Base-by-base conservation (phyloP, 1,140 invertebrate species). In the Lordiphosa collinella region DNA sequence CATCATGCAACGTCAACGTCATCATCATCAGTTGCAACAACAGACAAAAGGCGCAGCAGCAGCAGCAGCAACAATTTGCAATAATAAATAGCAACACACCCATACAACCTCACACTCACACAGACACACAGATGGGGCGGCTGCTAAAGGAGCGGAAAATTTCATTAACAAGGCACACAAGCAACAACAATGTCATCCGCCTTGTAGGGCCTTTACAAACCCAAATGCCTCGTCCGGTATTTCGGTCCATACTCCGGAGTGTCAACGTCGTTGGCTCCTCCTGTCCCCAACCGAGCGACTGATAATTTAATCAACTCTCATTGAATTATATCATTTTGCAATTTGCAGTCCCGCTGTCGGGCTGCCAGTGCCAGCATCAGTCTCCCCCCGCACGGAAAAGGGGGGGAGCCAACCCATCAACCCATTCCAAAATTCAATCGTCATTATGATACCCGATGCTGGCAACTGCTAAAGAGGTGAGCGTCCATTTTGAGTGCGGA, bases 321-420 rank as follows among this genome's bases (percentile, higher is more conserved):
- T 80, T 80, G 76, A 80, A 80, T 80, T 80, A 80, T 80, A 80
- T 80, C 76, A 80, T 80, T 80, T 80, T 82, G 76, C 76, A 80
- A 80, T 80, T 80, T 82, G 71, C 51, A 62, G 41, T 46, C 41
- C 53, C 53, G 54, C 58, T 41, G 51, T 9, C 48, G 16, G 44
- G 35, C 37, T 32, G 5, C 9, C 5, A 10, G 8, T 3, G 8
- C 1, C 18, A n/a, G 4, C 2, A 9, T 11, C n/a, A n/a, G n/a
- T n/a, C 36, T 8, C 62, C 35, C 25, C 2, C 25, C 12, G 18
- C n/a, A n/a, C n/a, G n/a, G n/a, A n/a, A n/a, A n/a, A n/a, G n/a
- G n/a, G n/a, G n/a, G n/a, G n/a, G n/a, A n/a, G n/a, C n/a, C n/a
- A 29, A 9, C 63, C 37, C 41, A 37, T 50, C 41, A 38, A 34